Evolutionary conservation across 2,113 vertebrate species (phyloP), one percentile per base, ranked within the genome.

Genomic region (Nothoprocta pentlandii): DNA sequence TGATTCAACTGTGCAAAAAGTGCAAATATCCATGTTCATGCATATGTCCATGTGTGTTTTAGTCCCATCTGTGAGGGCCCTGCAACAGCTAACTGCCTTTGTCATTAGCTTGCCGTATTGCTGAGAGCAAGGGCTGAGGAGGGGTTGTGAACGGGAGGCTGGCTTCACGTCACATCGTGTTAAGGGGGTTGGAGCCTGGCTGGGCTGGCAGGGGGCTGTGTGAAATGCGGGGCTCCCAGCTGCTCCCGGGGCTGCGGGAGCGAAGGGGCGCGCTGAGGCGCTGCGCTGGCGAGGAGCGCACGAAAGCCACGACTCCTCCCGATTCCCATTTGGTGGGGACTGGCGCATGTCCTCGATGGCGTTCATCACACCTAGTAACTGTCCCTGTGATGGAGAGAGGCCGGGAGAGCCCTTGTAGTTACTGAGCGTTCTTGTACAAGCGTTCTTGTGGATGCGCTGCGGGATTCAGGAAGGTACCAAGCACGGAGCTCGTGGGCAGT

Each of bases 171-270:
- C 87, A 36, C 69, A 39, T 75, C 75, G 83, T 83, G 83, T 74
- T 76, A 83, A 88, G 25, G 16, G 15, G 63, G 87, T 94, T 94
- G 87, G 95, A 91, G 89, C 83, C 63, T 83, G 80, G 93, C 85
- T 85, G 82, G 86, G 73, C 87, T 90, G 94, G 89, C 70, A 58
- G 63, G 56, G 59, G 66, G 89, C 41, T 76, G 9, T 91, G 76
- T 85, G 91, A 92, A 46, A 75, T 77, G 64, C 61, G 89, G 66
- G 49, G 34, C 70, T 67, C 79, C 85, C 0, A 1, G 71, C 76
- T 85, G 32, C 71, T 85, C 87, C 36, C 36, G 92, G 71, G 47
- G 26, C 85, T 90, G 17, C 32, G 54, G 74, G 32, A 89, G 16
- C 28, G 76, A 69, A 89, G 46, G 49, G 69, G 12, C 16, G 16